phyloP scores from a whole-genome alignment of 2,888 invertebrate genomes.

The Hemicrepidius hirtus region DNA sequence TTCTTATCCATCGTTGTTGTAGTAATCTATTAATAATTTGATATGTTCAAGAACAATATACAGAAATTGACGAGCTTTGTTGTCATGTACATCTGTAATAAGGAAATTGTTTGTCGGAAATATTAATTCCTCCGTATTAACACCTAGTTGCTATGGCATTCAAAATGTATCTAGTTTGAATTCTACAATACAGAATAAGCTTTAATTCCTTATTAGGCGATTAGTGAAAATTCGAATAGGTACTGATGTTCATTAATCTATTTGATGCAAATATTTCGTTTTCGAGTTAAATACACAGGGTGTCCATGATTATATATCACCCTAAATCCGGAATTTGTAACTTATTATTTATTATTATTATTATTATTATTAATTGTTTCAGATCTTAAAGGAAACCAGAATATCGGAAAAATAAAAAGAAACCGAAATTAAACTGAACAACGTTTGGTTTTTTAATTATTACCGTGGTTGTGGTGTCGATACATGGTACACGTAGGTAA shows the following conservation, averaged over 20 bases:
- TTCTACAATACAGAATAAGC: conserved; percentile 8
- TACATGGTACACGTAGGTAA: neutral
- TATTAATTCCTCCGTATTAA: neutral
- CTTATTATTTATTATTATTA: too few relatives aligned
- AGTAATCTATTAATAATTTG: too few relatives aligned
- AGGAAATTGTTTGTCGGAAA: conserved; percentile 1
- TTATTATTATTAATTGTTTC: too few relatives aligned
- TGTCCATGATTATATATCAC: conserved; percentile 12
- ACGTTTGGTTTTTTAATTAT: too few relatives aligned
- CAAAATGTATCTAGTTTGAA: conserved; percentile 19
- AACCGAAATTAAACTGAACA: too few relatives aligned
- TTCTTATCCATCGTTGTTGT: too few relatives aligned
- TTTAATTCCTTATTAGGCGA: conserved; percentile 21
- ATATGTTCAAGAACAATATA: neutral
- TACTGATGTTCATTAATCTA: conserved; percentile 12
- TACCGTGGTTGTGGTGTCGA: too few relatives aligned
- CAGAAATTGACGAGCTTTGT: neutral
- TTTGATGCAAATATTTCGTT: neutral
- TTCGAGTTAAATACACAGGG: neutral
- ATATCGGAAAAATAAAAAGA: too few relatives aligned
- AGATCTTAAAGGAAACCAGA: too few relatives aligned
- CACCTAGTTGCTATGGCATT: neutral
- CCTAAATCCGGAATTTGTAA: neutral
- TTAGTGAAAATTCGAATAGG: conserved; percentile 17
- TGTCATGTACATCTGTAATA: neutral